Evolutionary conservation across 92 coral and sea anemone genomes (phyloP), one percentile per base, ranked within the genome.

Genomic region (Porites rus): DNA sequence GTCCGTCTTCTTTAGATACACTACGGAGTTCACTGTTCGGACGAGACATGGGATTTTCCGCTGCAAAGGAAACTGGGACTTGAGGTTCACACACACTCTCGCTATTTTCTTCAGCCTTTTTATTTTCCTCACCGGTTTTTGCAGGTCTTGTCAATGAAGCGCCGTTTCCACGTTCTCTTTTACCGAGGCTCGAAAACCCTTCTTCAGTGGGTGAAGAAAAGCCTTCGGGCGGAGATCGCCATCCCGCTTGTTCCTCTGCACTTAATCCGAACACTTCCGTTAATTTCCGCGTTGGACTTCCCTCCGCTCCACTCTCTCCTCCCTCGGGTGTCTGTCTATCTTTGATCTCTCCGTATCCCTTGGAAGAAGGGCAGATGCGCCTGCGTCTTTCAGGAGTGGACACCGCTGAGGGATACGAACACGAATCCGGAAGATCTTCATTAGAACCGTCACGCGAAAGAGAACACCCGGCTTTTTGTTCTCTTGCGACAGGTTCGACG

Each of bases 271-370:
- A 83, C 28, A 83, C 78, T 18, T 83, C 72, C 54, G 87, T 72
- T 51, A 83, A 65, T 53, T 83, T 83, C 64, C 87, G 79, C 46
- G 79, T 83, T 19, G 87, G 87, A 25, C 87, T 83, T 20, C 31
- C 73, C 8, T 83, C 79, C 10, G 59, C 52, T 52, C 22, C 80
- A 12, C 71, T 59, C 74, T 83, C 87, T 61, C 72, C 80, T 50
- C 87, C 87, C 18, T 83, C 87, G 28, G 87, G 87, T 20, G 71
- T 83, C 67, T 83, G 87, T 51, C 87, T 61, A 73, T 73, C 87
- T 53, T 51, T 69, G 14, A 72, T 51, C 63, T 64, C 87, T 73
- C 80, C 60, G 12, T 9, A 54, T 0, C 14, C 87, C 52, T 62
- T 83, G 56, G 87, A 83, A 3, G 86, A 60, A 14, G 80, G 17